Conservation (phyloP, 1,140 invertebrate genomes). For the Drosophila punjabiensis region DNA sequence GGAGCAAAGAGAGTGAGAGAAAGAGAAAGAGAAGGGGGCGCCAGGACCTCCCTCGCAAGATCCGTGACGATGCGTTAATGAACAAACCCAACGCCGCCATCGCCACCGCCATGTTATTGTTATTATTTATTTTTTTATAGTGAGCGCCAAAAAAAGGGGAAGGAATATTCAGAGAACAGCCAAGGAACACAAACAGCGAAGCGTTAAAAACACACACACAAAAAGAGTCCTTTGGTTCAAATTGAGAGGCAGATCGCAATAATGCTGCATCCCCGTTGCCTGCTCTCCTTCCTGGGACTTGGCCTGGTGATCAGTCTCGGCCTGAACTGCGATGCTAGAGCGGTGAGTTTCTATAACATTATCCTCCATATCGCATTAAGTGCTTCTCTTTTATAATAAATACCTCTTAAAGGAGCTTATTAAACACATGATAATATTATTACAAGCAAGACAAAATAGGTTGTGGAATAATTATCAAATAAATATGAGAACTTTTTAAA, state of each 20-base stretch:
- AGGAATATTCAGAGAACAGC: neutral
- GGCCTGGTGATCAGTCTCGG: slow-evolving; percentile 62
- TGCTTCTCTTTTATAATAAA: too few species aligned
- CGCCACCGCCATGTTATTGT: neutral
- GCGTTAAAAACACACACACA: neutral
- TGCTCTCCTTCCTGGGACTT: slow-evolving; percentile 67
- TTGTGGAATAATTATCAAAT: too few species aligned
- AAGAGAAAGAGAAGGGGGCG: neutral
- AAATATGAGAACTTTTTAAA: too few species aligned
- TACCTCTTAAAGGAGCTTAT: too few species aligned
- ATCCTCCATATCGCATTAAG: too few species aligned
- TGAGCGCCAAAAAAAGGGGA: slow-evolving; percentile 16
- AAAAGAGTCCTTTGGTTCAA: neutral
- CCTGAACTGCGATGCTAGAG: slow-evolving; percentile 76
- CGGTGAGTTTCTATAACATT: slow-evolving; percentile 50
- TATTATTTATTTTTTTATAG: slow-evolving; percentile 46
- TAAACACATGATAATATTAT: too few species aligned
- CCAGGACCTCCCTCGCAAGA: slow-evolving; percentile 1
- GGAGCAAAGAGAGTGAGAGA: neutral
- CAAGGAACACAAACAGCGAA: neutral
- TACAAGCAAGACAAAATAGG: too few species aligned
- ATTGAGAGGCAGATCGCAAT: neutral
- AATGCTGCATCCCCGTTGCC: slow-evolving; percentile 52
- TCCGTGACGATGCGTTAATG: slow-evolving; percentile 36
- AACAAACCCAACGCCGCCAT: slow-evolving; percentile 8